Conservation (phyloP, 1,140 invertebrate species). For the Globodera rostochiensis region DNA sequence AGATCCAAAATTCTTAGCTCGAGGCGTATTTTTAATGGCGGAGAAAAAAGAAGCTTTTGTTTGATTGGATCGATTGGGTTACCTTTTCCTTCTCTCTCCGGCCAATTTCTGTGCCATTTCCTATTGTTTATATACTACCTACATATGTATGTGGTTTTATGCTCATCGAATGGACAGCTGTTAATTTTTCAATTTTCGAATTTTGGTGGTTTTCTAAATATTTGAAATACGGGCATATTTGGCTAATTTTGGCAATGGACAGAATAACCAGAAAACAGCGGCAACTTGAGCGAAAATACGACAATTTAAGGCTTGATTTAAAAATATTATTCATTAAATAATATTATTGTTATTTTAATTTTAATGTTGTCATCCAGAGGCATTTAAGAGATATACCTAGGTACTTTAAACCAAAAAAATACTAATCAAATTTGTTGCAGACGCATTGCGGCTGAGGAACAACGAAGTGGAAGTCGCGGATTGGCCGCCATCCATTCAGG, state of each 20-base stretch:
- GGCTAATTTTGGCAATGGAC: background rate
- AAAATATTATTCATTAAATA: background rate
- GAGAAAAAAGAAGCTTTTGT: background rate
- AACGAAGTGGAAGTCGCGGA: background rate
- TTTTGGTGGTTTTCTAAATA: too few relatives aligned
- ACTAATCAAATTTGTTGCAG: background rate
- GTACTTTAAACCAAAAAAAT: too few relatives aligned
- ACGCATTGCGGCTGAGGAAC: constrained; percentile 1
- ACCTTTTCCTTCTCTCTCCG: background rate
- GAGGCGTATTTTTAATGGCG: too few relatives aligned
- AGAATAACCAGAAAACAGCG: constrained; percentile 19
- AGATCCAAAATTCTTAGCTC: too few relatives aligned
- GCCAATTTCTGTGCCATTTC: background rate
- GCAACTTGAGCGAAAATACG: constrained; percentile 20
- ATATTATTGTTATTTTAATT: too few relatives aligned
- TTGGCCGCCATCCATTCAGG: background rate
- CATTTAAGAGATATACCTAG: too few relatives aligned
- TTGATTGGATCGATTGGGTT: background rate
- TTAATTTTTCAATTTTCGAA: too few relatives aligned
- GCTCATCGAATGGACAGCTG: too few relatives aligned
- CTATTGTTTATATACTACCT: background rate
- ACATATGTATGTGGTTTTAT: too few relatives aligned
- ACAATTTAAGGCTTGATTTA: constrained; percentile 7
- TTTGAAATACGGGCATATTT: too few relatives aligned
- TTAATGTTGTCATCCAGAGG: too few relatives aligned